Conservation (phyloP, 2,888 invertebrate genomes). For the Chelonus formosanus region DNA sequence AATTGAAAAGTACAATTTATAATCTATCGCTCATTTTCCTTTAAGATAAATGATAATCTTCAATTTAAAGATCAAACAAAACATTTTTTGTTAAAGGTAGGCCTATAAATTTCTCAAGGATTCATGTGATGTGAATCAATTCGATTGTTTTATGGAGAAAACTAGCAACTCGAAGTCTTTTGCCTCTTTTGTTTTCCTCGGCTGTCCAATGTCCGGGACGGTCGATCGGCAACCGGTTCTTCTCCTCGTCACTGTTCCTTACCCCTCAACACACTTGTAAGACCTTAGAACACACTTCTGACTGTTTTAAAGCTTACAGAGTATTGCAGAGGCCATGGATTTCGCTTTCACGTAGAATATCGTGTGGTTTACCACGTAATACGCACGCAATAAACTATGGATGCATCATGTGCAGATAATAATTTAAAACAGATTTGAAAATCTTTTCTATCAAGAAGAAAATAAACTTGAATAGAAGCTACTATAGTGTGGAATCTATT, state of each 20-base stretch:
- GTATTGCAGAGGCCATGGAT: constrained; percentile 29
- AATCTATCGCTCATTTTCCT: no score
- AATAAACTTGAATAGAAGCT: not conserved
- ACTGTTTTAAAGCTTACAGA: not conserved
- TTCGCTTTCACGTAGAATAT: constrained; percentile 51
- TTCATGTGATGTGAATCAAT: constrained; percentile 17
- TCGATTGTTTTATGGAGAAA: constrained; percentile 28
- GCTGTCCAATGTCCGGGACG: constrained; percentile 37
- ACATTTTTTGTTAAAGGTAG: no score
- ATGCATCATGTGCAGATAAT: constrained; percentile 18
- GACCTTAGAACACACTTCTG: no score
- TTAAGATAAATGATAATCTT: no score
- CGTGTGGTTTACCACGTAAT: constrained; percentile 43
- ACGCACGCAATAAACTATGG: constrained; percentile 28
- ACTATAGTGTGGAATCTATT: not conserved
- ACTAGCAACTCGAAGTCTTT: constrained; percentile 17
- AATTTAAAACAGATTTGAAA: constrained; percentile 28
- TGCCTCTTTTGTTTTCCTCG: constrained; percentile 29
- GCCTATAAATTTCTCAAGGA: no score
- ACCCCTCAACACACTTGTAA: constrained; percentile 30
- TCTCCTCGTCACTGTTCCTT: constrained; percentile 34
- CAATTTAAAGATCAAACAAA: no score
- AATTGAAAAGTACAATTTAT: no score
- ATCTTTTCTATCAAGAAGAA: not conserved
- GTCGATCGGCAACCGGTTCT: constrained; percentile 43